phyloP scores from a whole-genome alignment of 2,888 invertebrate species.

The Drosophila atripex region DNA sequence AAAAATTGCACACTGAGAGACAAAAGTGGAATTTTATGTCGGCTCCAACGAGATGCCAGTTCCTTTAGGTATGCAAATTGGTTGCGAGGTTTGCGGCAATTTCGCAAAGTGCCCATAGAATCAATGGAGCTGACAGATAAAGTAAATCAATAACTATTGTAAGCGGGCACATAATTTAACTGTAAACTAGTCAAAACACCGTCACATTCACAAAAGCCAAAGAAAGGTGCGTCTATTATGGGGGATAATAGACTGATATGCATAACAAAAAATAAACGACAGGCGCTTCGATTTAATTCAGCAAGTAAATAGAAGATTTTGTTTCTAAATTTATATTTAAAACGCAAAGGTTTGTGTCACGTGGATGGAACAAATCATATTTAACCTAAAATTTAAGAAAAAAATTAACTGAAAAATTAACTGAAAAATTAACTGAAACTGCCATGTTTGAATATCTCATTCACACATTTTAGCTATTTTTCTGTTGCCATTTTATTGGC shows the following conservation, averaged over 20 bases:
- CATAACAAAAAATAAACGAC: slow-evolving; percentile 52
- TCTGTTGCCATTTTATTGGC: neutral
- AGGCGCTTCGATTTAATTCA: neutral
- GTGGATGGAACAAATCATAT: neutral
- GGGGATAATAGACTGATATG: slow-evolving; percentile 46
- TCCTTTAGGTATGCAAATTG: slow-evolving; percentile 34
- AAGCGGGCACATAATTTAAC: slow-evolving; percentile 24
- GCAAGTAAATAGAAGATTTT: neutral
- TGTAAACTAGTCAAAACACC: slow-evolving; percentile 40
- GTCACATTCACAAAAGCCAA: slow-evolving; percentile 17
- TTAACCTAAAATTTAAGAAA: neutral
- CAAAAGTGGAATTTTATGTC: slow-evolving; percentile 16
- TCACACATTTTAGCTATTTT: slow-evolving; percentile 3
- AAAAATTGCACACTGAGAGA: slow-evolving; percentile 40
- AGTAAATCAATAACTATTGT: slow-evolving; percentile 28
- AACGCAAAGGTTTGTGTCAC: neutral
- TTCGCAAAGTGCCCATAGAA: slow-evolving; percentile 24
- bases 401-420: neutral
- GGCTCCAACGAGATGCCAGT: neutral
- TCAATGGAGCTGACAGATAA: slow-evolving; percentile 36
- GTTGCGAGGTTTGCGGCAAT: slow-evolving; percentile 18
- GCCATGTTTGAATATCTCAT: neutral
- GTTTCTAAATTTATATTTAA: neutral
- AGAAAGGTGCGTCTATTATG: slow-evolving; percentile 20
- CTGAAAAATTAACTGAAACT: neutral